These are phyloP conservation scores for Cirrhinus mrigala DNA, from an alignment of 2,797 vertebrate species.

Conservation along the genomic window DNA sequence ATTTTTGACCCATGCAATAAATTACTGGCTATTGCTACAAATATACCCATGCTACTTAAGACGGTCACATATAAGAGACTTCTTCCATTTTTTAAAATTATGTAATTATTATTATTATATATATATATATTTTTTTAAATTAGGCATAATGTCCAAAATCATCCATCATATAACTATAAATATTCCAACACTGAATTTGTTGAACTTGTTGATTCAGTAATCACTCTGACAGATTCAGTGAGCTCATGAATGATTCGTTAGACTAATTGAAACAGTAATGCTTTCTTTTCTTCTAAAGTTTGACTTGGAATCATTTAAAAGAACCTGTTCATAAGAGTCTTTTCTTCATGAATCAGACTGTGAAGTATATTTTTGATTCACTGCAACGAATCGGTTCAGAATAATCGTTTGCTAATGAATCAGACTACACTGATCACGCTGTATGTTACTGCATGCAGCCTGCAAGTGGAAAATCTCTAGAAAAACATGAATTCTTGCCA, in stretches of 20 bases:
- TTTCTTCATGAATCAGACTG: background rate
- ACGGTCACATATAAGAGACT: background rate
- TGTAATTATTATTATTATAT: too few species aligned
- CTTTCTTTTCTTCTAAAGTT: background rate
- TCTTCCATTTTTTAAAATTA: background rate
- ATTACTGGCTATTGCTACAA: too few species aligned
- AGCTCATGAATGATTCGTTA: background rate
- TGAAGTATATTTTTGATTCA: too few species aligned
- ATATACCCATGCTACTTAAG: too few species aligned
- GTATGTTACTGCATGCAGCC: background rate
- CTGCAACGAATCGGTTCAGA: too few species aligned
- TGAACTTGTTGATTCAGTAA: too few species aligned
- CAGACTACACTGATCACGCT: background rate
- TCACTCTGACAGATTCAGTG: background rate
- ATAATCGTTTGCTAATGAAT: too few species aligned
- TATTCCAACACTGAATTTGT: background rate
- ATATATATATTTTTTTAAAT: too few species aligned
- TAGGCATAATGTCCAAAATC: background rate
- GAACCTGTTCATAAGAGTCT: too few species aligned
- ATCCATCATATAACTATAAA: background rate
- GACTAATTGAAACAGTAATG: background rate
- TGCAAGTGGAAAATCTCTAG: background rate
- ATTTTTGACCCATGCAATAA: too few species aligned
- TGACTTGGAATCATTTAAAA: background rate
- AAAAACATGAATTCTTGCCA: background rate